Evolutionary conservation across 53 echinoderm and acorn worm genomes (phyloP).

Genomic region (Echinometra lucunter): DNA sequence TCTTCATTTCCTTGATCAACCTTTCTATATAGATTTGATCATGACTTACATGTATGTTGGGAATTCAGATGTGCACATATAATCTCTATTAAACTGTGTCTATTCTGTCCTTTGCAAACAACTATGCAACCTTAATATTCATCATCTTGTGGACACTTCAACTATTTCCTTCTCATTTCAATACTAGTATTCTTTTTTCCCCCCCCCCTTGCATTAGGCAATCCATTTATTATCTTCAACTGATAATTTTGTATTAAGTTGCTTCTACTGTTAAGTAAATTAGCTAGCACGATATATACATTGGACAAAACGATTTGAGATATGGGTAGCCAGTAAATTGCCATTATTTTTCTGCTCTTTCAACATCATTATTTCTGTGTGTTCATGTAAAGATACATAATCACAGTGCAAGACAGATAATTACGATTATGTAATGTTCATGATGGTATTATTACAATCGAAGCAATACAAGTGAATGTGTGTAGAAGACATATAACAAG

Average conservation of each 20-base stretch:
- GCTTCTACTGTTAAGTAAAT: background rate
- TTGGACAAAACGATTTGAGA: background rate
- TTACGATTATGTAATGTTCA: background rate
- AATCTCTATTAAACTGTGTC: background rate
- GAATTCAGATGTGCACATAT: background rate
- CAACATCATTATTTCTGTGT: constrained; percentile 35
- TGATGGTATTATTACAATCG: background rate
- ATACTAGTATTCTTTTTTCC: background rate
- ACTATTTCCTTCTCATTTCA: background rate
- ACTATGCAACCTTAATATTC: background rate
- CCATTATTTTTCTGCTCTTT: background rate
- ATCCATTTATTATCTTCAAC: too few relatives aligned
- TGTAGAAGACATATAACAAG: background rate
- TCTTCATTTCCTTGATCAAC: background rate
- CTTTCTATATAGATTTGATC: background rate
- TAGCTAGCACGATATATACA: background rate
- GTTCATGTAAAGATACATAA: constrained; percentile 57
- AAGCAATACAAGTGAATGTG: constrained; percentile 31
- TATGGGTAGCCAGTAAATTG: background rate
- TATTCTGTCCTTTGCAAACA: background rate
- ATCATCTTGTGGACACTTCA: background rate
- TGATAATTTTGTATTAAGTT: background rate
- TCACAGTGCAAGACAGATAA: background rate
- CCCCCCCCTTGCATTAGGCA: too few relatives aligned
- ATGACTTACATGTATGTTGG: background rate